A percentile compares a stretch with the other conserved stretches of the same genome.
phyloP scores from a whole-genome alignment of 2,113 vertebrate genomes.

The Tragelaphus scriptus region DNA sequence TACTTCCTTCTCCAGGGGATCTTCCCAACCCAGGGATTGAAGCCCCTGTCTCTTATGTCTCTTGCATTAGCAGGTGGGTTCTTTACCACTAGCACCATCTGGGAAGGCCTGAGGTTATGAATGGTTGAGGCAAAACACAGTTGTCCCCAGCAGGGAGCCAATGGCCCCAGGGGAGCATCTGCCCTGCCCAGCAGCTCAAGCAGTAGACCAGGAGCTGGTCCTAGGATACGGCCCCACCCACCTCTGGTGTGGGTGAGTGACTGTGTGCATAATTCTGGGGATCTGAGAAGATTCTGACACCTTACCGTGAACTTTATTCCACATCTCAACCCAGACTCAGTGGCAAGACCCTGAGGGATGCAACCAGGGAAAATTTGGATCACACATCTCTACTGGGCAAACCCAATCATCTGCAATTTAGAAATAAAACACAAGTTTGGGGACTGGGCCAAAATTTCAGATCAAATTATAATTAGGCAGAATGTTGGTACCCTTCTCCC shows the following conservation, averaged over 20 bases:
- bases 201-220: background rate
- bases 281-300: background rate
- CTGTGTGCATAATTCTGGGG: background rate
- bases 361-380: background rate
- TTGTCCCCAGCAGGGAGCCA: background rate
- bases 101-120: background rate
- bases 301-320: background rate
- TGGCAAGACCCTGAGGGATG: background rate
- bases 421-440: background rate
- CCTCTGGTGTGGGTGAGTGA: background rate
- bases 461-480: background rate
- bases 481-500: background rate
- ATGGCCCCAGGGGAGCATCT: background rate
- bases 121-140: background rate
- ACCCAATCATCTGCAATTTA: background rate
- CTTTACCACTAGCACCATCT: background rate
- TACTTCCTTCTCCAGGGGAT: background rate
- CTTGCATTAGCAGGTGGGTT: background rate
- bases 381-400: background rate
- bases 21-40: background rate
- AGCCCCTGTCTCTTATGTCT: background rate
- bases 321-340: background rate
- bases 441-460: background rate
- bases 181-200: background rate
- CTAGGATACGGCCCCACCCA: no score